phyloP scores from a whole-genome alignment of 1,140 invertebrate species.

The Hyles euphorbiae region DNA sequence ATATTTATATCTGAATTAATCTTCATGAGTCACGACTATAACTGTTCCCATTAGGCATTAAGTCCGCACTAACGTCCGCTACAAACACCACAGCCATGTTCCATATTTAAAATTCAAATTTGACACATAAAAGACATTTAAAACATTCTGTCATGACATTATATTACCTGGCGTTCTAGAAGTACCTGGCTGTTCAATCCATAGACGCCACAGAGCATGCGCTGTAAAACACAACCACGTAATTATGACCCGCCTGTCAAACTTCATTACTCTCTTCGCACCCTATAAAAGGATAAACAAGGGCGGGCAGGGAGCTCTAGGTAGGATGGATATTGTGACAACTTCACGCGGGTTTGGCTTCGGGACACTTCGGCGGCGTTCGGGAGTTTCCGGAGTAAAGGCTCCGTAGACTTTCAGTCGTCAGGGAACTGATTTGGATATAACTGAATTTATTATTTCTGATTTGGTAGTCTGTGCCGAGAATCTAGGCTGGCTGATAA shows the following conservation, averaged over 20 bases:
- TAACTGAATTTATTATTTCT: not conserved
- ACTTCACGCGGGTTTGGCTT: constrained; percentile 38
- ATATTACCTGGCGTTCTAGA: constrained; percentile 9
- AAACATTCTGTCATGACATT: too few species aligned
- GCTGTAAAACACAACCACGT: constrained; percentile 16
- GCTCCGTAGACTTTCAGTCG: constrained; percentile 30
- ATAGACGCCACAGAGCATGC: constrained; percentile 26
- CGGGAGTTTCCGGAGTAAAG: constrained; percentile 27
- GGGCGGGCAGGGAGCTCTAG: constrained; percentile 11
- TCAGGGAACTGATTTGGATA: constrained; percentile 23
- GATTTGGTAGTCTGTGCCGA: not conserved
- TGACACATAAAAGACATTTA: too few species aligned
- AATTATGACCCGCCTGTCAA: constrained; percentile 14
- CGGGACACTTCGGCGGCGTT: constrained; percentile 24
- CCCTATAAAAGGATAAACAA: constrained; percentile 12
- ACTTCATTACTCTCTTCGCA: constrained; percentile 18
- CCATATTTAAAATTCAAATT: too few species aligned
- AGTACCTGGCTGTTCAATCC: constrained; percentile 20
- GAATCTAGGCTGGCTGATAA: too few species aligned
- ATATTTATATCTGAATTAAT: too few species aligned
- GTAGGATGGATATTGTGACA: constrained; percentile 18
- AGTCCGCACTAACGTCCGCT: too few species aligned
- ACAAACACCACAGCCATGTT: too few species aligned
- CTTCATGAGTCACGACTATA: too few species aligned
- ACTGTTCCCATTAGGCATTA: too few species aligned